These are phyloP conservation scores for Cordylochernes scorpioides DNA, from an alignment of 2,888 invertebrate species.

Conservation along the genomic window DNA sequence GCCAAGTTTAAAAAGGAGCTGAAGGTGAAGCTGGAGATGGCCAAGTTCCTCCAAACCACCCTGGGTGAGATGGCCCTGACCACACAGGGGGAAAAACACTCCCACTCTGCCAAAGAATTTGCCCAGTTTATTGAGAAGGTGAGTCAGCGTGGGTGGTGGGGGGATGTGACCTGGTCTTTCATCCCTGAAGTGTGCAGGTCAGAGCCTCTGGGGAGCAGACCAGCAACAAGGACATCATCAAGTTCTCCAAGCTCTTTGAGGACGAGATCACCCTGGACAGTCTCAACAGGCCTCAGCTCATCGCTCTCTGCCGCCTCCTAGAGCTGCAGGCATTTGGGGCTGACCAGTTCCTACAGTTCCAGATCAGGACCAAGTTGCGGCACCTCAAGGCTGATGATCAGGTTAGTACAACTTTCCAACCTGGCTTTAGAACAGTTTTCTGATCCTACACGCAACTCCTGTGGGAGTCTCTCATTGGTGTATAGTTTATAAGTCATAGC, in stretches of 20 bases:
- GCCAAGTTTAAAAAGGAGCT: slow-evolving; percentile 63
- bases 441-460: no score
- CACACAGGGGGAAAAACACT: slow-evolving; percentile 37
- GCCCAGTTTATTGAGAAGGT: slow-evolving; percentile 62
- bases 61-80: slow-evolving; percentile 80
- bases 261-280: slow-evolving; percentile 96
- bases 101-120: slow-evolving; percentile 54
- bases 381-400: slow-evolving; percentile 75
- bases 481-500: no score
- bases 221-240: slow-evolving; percentile 68
- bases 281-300: slow-evolving; percentile 55
- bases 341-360: slow-evolving; percentile 67
- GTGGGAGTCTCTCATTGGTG: no score
- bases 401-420: no score
- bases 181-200: slow-evolving; percentile 25
- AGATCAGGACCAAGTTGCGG: slow-evolving; percentile 70
- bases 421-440: no score
- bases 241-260: slow-evolving; percentile 84
- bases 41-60: slow-evolving; percentile 88
- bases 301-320: slow-evolving; percentile 72
- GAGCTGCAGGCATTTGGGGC: slow-evolving; percentile 65
- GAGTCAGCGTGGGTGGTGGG: no score
- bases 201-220: slow-evolving; percentile 54
- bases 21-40: slow-evolving; percentile 85
- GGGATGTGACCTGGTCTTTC: no score